Evolutionary conservation across 2,797 vertebrate genomes (phyloP), one percentile per base, ranked within the genome.

Genomic region (Morelia viridis): DNA sequence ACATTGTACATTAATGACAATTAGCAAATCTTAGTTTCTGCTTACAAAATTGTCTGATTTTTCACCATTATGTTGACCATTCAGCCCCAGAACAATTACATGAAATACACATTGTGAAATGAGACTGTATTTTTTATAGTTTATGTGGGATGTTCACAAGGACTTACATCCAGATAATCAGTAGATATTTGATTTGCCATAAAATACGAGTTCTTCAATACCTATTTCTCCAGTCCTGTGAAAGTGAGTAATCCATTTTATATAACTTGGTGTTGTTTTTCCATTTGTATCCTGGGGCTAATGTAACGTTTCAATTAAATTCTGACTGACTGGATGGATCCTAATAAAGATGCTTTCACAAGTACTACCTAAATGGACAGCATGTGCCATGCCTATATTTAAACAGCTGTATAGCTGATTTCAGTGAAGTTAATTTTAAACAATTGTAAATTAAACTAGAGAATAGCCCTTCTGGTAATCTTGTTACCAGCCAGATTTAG

Each of bases 351-450:
- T 90, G 35, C 2, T 0, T 31, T 91, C 10, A 1, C 7, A 86
- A 50, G 41, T 84, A 87, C 31, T 13, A 17, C 15, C 87, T 88
- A 41, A n/a, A 88, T 85, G 71, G 22, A 28, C 53, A 84, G 87
- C 19, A 31, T 6, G 10, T 58, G 24, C 35, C 3, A 11, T 2
- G 0, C 89, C 11, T 10, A 17, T 88, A 26, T 15, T n/a, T 0
- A 24, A 13, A 60, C 0, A 0, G 53, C 0, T 0, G 31, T 88
- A 35, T 60, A 58, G n/a, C 7, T 28, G 0, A 13, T 58, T 46
- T 58, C 0, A 0, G 12, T 22, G 0, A 56, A 0, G 11, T 57
- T 60, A 9, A 57, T 80, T 76, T 57, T n/a, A 61, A 5, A 0
- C 17, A 6, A n/a, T 6, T 17, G 28, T 26, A 56, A 91, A 84